These are phyloP conservation scores for Oreochromis mossambicus DNA, from an alignment of 2,797 vertebrate species.

Conservation along the genomic window DNA sequence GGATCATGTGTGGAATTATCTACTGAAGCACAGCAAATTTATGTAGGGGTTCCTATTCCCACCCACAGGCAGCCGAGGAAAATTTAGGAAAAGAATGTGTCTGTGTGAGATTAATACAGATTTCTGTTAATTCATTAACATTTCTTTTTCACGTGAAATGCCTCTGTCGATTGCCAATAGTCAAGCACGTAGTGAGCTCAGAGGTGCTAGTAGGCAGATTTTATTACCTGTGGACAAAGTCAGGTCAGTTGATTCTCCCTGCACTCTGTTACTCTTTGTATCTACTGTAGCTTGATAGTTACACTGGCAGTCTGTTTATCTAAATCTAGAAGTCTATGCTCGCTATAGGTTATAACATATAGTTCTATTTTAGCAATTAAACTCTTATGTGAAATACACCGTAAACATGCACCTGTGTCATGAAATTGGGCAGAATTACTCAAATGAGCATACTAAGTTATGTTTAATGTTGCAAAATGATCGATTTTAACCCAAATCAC, in stretches of 20 bases:
- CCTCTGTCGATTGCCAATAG: not conserved
- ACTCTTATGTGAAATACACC: not conserved
- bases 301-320: not conserved
- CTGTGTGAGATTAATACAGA: not conserved
- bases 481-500: not conserved
- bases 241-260: not conserved
- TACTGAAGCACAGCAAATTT: not conserved
- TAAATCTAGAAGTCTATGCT: not conserved
- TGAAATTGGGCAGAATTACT: not conserved
- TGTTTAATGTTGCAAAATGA: not conserved
- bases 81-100: not conserved
- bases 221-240: not conserved
- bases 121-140: not conserved
- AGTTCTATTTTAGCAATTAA: not conserved
- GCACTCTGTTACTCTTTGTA: not conserved
- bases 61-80: not conserved
- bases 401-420: not conserved
- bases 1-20: not conserved
- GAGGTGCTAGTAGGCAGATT: not conserved
- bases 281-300: not conserved
- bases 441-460: not conserved
- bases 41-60: not conserved
- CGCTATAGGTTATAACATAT: not conserved
- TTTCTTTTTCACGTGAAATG: not conserved
- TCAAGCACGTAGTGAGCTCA: not conserved